phyloP scores from a whole-genome alignment of 2,888 invertebrate species.

The Neocrepidodera transversa region DNA sequence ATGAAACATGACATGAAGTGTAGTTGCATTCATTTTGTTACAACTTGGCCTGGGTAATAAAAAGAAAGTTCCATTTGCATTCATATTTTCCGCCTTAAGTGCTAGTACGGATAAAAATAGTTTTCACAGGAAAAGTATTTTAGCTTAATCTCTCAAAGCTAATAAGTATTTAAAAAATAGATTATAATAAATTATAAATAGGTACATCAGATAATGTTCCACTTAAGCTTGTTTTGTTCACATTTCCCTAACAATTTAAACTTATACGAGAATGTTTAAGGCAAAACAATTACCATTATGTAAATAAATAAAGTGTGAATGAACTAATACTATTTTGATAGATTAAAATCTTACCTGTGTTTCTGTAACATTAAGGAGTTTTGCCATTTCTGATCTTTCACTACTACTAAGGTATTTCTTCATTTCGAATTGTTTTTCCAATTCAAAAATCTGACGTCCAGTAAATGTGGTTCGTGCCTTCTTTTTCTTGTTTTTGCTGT shows the following conservation, averaged over 20 bases:
- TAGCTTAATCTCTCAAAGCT: not conserved
- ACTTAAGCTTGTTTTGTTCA: too few species aligned
- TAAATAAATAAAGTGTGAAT: too few species aligned
- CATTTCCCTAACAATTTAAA: too few species aligned
- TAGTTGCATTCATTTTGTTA: conserved; percentile 16
- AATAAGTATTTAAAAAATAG: too few species aligned
- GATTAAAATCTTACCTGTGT: conserved; percentile 78
- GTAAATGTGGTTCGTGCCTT: conserved; percentile 96
- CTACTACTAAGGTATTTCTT: conserved; percentile 96
- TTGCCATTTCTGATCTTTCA: conserved; percentile 94
- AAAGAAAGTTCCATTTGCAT: conserved; percentile 2
- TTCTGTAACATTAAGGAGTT: conserved; percentile 91
- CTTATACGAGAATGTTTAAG: too few species aligned
- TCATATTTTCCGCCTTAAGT: conserved; percentile 22
- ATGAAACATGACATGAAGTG: conserved; percentile 24
- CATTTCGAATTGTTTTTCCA: conserved; percentile 94
- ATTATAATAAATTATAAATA: too few species aligned
- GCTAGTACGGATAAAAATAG: conserved; percentile 9
- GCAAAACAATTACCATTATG: too few species aligned
- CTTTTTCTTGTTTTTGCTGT: conserved; percentile 70
- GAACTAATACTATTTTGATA: too few species aligned
- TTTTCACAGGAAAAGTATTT: conserved; percentile 13
- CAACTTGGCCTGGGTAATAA: conserved; percentile 2
- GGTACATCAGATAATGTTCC: too few species aligned
- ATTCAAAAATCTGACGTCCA: conserved; percentile 93